Evolutionary conservation across 2,888 invertebrate species (phyloP).

Genomic region (Ephialtes manifestator): DNA sequence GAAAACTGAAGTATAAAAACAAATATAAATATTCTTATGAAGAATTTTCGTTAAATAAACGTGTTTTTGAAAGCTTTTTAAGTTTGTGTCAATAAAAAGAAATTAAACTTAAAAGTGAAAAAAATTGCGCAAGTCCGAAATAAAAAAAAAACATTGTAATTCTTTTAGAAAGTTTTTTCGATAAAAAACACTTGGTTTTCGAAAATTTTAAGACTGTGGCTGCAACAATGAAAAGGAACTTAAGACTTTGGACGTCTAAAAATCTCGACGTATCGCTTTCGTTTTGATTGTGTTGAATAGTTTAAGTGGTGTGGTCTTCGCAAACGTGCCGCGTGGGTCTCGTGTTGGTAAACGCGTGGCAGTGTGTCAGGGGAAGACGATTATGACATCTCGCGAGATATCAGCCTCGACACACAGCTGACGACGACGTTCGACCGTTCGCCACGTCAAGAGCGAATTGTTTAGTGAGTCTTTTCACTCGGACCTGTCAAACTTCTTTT

Average conservation of each 20-base stretch:
- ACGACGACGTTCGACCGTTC: slow-evolving; percentile 18
- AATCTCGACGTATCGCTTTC: not conserved
- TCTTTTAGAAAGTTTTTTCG: too few relatives aligned
- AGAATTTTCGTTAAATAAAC: too few relatives aligned
- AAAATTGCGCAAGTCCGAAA: too few relatives aligned
- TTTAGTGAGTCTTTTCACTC: slow-evolving; percentile 11
- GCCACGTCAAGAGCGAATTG: slow-evolving; percentile 7
- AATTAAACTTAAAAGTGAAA: too few relatives aligned
- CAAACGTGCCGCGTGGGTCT: slow-evolving; percentile 8
- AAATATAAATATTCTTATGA: too few relatives aligned
- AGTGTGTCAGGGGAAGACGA: slow-evolving; percentile 44
- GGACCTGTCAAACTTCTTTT: not conserved
- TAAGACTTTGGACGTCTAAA: not conserved
- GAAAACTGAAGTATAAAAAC: too few relatives aligned
- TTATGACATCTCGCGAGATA: slow-evolving; percentile 49
- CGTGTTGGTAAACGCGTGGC: slow-evolving; percentile 48
- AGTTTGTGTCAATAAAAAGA: too few relatives aligned
- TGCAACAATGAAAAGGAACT: not conserved
- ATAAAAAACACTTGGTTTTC: not conserved
- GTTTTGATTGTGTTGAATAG: not conserved
- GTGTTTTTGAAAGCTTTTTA: too few relatives aligned
- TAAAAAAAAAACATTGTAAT: too few relatives aligned
- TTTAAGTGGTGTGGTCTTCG: not conserved
- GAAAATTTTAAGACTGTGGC: not conserved
- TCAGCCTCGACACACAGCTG: slow-evolving; percentile 54